A percentile compares a stretch with the other conserved stretches of the same genome.
phyloP scores from a whole-genome alignment of 2,113 vertebrate species.

The Brachypteracias leptosomus region DNA sequence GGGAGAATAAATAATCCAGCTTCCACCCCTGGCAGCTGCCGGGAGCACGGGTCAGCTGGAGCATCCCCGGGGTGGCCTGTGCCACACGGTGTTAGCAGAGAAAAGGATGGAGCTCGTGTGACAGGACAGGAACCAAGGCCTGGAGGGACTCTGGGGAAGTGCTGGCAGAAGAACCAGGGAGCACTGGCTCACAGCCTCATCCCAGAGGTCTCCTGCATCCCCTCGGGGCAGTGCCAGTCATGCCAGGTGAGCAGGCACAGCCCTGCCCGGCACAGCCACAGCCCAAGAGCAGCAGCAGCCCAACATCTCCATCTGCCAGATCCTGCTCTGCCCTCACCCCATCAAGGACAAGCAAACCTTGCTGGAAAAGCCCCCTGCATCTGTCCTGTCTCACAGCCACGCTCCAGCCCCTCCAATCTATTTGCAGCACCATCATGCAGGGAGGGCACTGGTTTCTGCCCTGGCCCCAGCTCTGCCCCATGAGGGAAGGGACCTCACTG shows the following conservation, averaged over 20 bases:
- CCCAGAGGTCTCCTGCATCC: background rate
- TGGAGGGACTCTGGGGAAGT: background rate
- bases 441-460: background rate
- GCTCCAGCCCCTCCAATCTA: background rate
- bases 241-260: rapidly evolving
- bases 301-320: background rate
- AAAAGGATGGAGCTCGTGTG: background rate
- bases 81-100: background rate
- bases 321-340: background rate
- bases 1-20: background rate
- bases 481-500: rapidly evolving
- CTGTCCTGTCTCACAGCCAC: background rate
- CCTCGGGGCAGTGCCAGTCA: rapidly evolving
- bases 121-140: background rate
- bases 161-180: background rate
- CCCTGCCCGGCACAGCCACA: background rate
- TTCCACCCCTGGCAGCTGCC: background rate
- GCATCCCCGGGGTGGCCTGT: background rate
- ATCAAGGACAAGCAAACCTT: background rate
- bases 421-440: background rate
- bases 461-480: background rate
- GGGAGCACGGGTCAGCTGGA: background rate
- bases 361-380: background rate
- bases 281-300: background rate
- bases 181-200: background rate